Conservation (phyloP, 2,113 vertebrate genomes). For the Corydoras maculifer region DNA sequence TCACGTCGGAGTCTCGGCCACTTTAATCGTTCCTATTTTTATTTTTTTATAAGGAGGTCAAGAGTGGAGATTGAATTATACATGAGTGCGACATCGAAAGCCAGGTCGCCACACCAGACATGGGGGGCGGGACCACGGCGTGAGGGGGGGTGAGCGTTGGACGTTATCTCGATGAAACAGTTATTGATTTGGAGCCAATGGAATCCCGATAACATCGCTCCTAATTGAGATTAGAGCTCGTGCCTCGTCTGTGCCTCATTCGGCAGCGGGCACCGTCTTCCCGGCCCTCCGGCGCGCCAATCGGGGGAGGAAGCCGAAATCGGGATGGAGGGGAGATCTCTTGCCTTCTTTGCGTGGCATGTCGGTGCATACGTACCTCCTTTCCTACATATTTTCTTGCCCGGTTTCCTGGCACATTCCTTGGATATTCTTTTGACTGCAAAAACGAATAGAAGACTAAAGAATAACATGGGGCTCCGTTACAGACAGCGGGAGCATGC, state of each 20-base stretch:
- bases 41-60: slow-evolving; percentile 4
- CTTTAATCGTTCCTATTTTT: neutral
- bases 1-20: slow-evolving; percentile 9
- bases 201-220: slow-evolving; percentile 55
- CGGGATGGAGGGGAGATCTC: slow-evolving; percentile 14
- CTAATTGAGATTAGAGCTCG: slow-evolving; percentile 61
- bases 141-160: slow-evolving; percentile 7
- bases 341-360: slow-evolving; percentile 50
- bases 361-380: slow-evolving; percentile 95
- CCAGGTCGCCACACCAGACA: slow-evolving; percentile 18
- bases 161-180: slow-evolving; percentile 67
- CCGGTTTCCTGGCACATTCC: slow-evolving; percentile 99
- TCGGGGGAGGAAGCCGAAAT: slow-evolving; percentile 40
- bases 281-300: slow-evolving; percentile 43
- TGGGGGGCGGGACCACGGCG: neutral
- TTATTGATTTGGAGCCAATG: slow-evolving; percentile 54
- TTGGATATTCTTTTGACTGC: slow-evolving; percentile 99
- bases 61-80: slow-evolving; percentile 14
- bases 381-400: slow-evolving; percentile 99
- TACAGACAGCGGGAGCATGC: slow-evolving; percentile 91
- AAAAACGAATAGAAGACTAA: slow-evolving; percentile 99
- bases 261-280: slow-evolving; percentile 42
- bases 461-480: slow-evolving; percentile 99
- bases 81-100: slow-evolving; percentile 22
- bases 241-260: slow-evolving; percentile 56